These are phyloP conservation scores for Tonatia bakeri DNA, from an alignment of 2,113 vertebrate genomes.

Conservation along the genomic window DNA sequence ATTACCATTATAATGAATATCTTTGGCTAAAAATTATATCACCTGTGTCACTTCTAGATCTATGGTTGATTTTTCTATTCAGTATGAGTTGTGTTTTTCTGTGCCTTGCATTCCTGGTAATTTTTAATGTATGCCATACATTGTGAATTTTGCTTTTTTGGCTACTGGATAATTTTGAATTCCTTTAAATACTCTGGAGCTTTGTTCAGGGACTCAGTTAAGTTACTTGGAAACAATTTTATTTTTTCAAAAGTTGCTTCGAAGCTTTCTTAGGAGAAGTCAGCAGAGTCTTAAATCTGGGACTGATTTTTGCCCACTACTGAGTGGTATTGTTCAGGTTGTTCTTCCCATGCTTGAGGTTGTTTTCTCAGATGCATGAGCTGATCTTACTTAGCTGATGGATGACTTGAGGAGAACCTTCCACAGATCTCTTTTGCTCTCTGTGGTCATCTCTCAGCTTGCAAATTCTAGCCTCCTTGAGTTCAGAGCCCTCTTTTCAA, in stretches of 20 bases:
- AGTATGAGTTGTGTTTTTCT: background rate
- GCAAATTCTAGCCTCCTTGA: background rate
- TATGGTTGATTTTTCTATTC: background rate
- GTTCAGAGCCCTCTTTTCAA: background rate
- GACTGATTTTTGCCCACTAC: background rate
- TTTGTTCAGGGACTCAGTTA: conserved; percentile 6
- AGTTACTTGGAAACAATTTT: background rate
- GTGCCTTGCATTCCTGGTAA: background rate
- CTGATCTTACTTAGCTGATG: background rate
- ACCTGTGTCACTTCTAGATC: background rate
- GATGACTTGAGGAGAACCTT: background rate
- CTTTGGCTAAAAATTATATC: background rate
- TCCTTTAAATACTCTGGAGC: background rate
- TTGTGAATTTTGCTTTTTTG: background rate
- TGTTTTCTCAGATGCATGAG: background rate
- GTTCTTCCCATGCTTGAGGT: background rate
- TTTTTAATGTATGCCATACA: background rate
- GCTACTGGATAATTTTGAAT: background rate
- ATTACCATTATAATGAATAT: background rate
- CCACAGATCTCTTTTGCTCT: background rate
- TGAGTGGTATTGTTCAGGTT: background rate
- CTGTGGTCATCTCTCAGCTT: background rate
- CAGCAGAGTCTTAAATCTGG: background rate
- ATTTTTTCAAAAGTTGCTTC: background rate
- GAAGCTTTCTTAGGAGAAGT: background rate